phyloP scores from a whole-genome alignment of 2,888 invertebrate genomes.

The Caenorhabditis sp. region DNA sequence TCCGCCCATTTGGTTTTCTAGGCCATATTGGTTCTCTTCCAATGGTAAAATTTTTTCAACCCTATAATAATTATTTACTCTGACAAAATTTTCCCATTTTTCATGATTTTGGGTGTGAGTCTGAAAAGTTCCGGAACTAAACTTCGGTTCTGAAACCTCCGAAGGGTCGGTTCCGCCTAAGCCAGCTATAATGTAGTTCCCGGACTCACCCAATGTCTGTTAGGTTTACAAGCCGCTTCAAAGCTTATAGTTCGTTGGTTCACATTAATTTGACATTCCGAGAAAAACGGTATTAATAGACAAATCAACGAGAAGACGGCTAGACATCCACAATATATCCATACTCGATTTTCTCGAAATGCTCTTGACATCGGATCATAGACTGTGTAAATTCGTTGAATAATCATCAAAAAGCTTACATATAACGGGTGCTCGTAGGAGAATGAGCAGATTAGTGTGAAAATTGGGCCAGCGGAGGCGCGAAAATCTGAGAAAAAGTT shows the following conservation, averaged over 20 bases:
- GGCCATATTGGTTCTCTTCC: too few relatives aligned
- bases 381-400: constrained; percentile 14
- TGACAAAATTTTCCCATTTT: too few relatives aligned
- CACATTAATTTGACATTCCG: constrained; percentile 15
- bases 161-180: too few relatives aligned
- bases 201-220: constrained; percentile 16
- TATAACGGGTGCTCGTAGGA: constrained; percentile 26
- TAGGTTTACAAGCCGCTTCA: constrained; percentile 14
- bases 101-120: too few relatives aligned
- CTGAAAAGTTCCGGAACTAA: too few relatives aligned
- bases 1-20: too few relatives aligned
- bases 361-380: background rate
- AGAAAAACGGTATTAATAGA: constrained; percentile 21
- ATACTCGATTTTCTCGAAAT: constrained; percentile 6
- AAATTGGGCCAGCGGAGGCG: constrained; percentile 3
- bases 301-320: constrained; percentile 13
- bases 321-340: constrained; percentile 14
- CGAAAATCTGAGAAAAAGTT: constrained; percentile 11
- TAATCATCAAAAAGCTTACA: constrained; percentile 14
- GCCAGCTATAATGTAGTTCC: too few relatives aligned
- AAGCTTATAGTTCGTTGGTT: constrained; percentile 14
- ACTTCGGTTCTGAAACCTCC: too few relatives aligned
- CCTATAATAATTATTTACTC: too few relatives aligned
- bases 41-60: too few relatives aligned
- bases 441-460: constrained; percentile 16